A percentile compares a stretch with the other conserved stretches of the same genome.
phyloP scores from a whole-genome alignment of 2,113 vertebrate species.

The Bagarius yarrelli region DNA sequence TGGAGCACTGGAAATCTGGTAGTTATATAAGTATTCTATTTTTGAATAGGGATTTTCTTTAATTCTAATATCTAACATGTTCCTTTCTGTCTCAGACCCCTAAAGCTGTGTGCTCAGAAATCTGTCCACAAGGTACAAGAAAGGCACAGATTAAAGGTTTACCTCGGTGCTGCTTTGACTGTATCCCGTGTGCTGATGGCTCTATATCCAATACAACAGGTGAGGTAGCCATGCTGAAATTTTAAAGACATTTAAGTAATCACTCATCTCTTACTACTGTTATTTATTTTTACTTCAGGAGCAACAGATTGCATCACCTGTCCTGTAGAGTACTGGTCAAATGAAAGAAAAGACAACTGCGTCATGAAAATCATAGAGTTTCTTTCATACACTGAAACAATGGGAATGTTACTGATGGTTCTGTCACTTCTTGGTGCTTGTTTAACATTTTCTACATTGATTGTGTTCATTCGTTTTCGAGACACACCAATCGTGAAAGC shows the following conservation, averaged over 20 bases:
- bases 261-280: slow-evolving; percentile 54
- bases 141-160: slow-evolving; percentile 67
- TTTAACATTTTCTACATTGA: slow-evolving; percentile 50
- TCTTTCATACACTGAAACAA: slow-evolving; percentile 48
- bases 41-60: no score
- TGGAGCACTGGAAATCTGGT: slow-evolving; percentile 66
- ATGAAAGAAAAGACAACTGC: slow-evolving; percentile 48
- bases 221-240: no score
- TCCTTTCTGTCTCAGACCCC: slow-evolving; percentile 45
- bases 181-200: slow-evolving; percentile 58
- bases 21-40: no score
- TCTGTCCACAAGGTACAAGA: slow-evolving; percentile 66
- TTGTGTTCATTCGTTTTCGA: slow-evolving; percentile 54
- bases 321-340: slow-evolving; percentile 51
- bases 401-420: slow-evolving; percentile 46
- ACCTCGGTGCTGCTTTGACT: slow-evolving; percentile 60
- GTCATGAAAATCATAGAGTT: slow-evolving; percentile 50
- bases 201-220: slow-evolving; percentile 68
- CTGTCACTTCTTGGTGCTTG: slow-evolving; percentile 45
- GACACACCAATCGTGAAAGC: slow-evolving; percentile 53
- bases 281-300: no score
- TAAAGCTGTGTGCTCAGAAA: slow-evolving; percentile 62
- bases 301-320: slow-evolving; percentile 55
- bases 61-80: slow-evolving; percentile 58
- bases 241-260: slow-evolving; percentile 55